Evolutionary conservation across 1,140 invertebrate genomes (phyloP), one percentile per base, ranked within the genome.

Genomic region (Leptinotarsa undecemlineata): DNA sequence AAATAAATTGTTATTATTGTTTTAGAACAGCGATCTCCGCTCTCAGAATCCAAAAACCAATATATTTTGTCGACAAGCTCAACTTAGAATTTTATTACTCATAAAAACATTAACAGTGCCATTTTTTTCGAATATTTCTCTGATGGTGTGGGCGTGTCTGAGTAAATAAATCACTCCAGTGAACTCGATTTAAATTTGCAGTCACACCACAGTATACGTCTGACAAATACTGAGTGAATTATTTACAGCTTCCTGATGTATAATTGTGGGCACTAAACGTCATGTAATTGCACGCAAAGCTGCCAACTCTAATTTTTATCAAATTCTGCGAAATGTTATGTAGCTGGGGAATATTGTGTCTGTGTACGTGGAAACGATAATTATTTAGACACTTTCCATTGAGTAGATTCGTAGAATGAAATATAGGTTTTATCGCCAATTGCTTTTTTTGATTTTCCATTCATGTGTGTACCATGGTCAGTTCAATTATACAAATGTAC

Each of bases 201-300:
- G 17, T 15, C 51, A 57, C 51, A 57, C 51, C 51, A 57, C 17
- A 19, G 15, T 8, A 19, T 19, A 19, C 15, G 33, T 63, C 48
- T 21, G 63, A 73, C 72, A 68, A 73, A 73, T 67, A 17, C 72
- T 23, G 57, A 19, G 47, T 73, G 72, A 68, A 73, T 73, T 73
- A 73, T 73, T 73, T 73, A 73, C 72, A 60, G 57, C 48, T 73
- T 73, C 72, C 72, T 73, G 62, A 68, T 60, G 72, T 68, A 51
- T 73, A 73, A 73, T 73, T 73, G 63, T 68, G 48, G 48, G 42
- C 63, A 68, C 63, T 73, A 68, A 73, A 73, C 66, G 63, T 68
- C 72, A 57, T 73, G 72, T 73, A 68, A 73, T 64, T 68, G 63
- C 72, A 61, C 63, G 72, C 66, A 48, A 73, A 57, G 48, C 72